phyloP scores from a whole-genome alignment of 2,113 vertebrate species.

The Zootoca vivipara region DNA sequence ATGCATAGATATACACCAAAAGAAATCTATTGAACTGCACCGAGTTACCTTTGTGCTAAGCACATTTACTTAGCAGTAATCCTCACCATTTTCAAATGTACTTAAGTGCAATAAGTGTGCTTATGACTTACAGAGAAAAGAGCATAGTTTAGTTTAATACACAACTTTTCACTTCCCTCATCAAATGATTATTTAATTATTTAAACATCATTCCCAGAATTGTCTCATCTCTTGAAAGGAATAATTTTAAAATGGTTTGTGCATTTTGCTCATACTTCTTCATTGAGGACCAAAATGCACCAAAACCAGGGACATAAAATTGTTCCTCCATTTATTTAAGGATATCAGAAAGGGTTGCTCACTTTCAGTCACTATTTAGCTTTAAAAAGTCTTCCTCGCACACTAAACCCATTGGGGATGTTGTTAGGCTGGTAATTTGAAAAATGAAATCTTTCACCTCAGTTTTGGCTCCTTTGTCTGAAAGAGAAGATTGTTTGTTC shows the following conservation, averaged over 20 bases:
- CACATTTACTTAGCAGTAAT: not conserved
- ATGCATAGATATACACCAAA: not conserved
- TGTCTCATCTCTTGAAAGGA: not conserved
- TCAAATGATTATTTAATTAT: not conserved
- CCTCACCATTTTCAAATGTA: not conserved
- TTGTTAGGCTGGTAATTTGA: too few species aligned
- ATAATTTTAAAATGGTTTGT: not conserved
- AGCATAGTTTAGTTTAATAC: not conserved
- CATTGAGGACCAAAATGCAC: not conserved
- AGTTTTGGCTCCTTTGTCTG: constrained; percentile 51
- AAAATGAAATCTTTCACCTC: not conserved
- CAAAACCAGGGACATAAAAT: not conserved
- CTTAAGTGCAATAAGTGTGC: not conserved
- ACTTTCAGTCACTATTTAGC: not conserved
- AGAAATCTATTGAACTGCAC: not conserved
- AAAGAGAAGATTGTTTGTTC: constrained; percentile 50
- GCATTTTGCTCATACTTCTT: not conserved
- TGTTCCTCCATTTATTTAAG: not conserved
- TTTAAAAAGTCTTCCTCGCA: not conserved
- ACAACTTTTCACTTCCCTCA: not conserved
- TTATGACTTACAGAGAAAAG: not conserved
- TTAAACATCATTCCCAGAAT: not conserved
- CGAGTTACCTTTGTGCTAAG: not conserved
- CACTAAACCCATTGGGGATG: not conserved
- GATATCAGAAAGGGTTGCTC: not conserved